Evolutionary conservation across 2,888 invertebrate species (phyloP), one percentile per base, ranked within the genome.

Genomic region (Spodoptera littoralis): DNA sequence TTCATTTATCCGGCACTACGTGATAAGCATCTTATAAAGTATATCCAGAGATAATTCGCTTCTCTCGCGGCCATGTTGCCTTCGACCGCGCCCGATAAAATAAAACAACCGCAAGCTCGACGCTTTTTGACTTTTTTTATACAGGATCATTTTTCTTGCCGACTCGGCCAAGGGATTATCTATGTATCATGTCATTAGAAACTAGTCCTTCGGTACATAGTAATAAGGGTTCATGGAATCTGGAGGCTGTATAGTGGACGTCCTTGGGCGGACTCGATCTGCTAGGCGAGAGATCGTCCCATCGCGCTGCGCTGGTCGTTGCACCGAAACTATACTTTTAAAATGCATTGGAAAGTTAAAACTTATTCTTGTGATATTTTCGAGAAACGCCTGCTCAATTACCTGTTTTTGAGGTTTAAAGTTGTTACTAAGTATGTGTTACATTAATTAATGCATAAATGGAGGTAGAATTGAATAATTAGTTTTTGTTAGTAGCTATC

Each of bases 181-280:
- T 80, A 76, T 68, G 67, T 69, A 73, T 22, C 57, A 53, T 59
- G 73, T 22, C 77, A 66, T 70, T 60, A 71, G 61, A 92, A 84
- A 84, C 70, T 87, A 60, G 71, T 56, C 65, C 80, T 83, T 92
- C 71, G 68, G n/a, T 2, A 22, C 69, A 53, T 11, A 0, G 46
- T 0, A 13, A 74, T 91, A 92, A 84, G 84, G 90, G 88, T 71
- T 79, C 69, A 64, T 76, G 65, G 65, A 65, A 65, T 69, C 64
- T 61, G 79, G 84, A 86, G 87, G 90, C 88, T 89, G 86, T 78
- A 75, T 86, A 94, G 90, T 93, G 93, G 94, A 93, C 92, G 94
- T 94, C 94, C 94, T 94, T 94, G 94, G 90, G 92, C 92, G 94
- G 94, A 94, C 94, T 91, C 92, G 94, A 94, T 94, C 94, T 92